Percentiles rank a stretch among this genome's conserved stretches.
Evolutionary conservation across 2,113 vertebrate species (phyloP).

Genomic region (Aspiorhynchus laticeps): DNA sequence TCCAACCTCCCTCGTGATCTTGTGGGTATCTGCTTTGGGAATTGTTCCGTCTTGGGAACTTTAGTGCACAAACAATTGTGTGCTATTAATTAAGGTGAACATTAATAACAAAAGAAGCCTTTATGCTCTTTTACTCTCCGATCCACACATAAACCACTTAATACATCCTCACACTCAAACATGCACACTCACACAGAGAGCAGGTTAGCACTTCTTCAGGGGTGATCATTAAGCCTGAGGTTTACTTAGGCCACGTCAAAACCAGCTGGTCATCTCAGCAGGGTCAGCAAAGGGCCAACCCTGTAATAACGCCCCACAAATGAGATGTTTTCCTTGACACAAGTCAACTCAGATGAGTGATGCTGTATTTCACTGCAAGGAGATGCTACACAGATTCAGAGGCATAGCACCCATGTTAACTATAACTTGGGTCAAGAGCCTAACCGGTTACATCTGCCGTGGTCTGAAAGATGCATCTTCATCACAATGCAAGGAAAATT

Average conservation of each 20-base stretch:
- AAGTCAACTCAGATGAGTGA: neutral
- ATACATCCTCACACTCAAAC: neutral
- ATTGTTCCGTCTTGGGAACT: neutral
- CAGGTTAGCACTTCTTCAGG: slow-evolving; percentile 42
- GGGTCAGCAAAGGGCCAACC: slow-evolving; percentile 31
- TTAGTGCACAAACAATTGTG: neutral
- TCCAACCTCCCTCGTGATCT: neutral
- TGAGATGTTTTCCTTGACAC: neutral
- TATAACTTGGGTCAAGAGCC: neutral
- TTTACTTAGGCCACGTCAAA: slow-evolving; percentile 24
- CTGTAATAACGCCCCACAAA: slow-evolving; percentile 17
- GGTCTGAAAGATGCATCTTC: neutral
- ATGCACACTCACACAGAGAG: slow-evolving; percentile 1
- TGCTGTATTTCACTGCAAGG: neutral
- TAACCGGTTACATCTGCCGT: neutral
- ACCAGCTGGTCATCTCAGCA: slow-evolving; percentile 42
- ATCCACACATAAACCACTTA: neutral
- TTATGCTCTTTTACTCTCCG: neutral
- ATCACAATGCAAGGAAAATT: neutral
- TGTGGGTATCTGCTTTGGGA: neutral
- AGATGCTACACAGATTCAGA: neutral
- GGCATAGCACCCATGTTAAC: neutral
- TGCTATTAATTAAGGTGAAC: neutral
- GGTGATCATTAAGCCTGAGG: slow-evolving; percentile 29
- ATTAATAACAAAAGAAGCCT: neutral